Conservation (phyloP, 2,797 vertebrate genomes). For the Nyctalus aviator region DNA sequence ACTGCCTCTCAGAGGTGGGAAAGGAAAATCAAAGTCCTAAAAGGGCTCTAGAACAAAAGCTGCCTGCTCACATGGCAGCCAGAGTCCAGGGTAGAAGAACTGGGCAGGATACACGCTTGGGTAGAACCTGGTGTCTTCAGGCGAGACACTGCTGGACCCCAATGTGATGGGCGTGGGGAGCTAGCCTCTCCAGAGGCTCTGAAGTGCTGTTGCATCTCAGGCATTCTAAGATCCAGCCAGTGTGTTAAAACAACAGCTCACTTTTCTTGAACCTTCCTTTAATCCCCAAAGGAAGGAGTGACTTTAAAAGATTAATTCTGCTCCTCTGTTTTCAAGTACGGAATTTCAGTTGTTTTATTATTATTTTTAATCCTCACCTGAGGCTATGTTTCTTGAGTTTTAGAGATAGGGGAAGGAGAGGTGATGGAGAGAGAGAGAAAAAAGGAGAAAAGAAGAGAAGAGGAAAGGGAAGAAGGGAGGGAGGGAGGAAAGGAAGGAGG, state of each 20-base stretch:
- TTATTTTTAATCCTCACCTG: background rate
- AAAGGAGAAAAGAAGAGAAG: too few species aligned
- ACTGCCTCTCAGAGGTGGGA: background rate
- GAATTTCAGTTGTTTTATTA: conserved; percentile 30
- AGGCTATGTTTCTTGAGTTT: background rate
- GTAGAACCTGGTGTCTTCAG: background rate
- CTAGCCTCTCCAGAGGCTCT: background rate
- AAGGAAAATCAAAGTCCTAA: background rate
- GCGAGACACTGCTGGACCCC: background rate
- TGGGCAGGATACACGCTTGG: background rate
- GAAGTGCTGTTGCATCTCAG: background rate
- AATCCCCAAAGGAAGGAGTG: conserved; percentile 11
- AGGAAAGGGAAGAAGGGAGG: too few species aligned
- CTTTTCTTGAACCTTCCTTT: conserved; percentile 41
- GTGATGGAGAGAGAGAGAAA: too few species aligned
- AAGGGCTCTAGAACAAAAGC: background rate
- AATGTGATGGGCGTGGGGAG: background rate
- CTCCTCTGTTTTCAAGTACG: conserved; percentile 1
- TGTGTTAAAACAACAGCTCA: background rate
- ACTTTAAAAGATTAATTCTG: conserved; percentile 37
- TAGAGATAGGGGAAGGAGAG: background rate
- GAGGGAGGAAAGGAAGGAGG: too few species aligned
- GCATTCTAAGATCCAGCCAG: background rate
- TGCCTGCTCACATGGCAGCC: background rate
- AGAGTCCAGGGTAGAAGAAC: background rate